phyloP scores from a whole-genome alignment of 2,888 invertebrate species.

The Lycophotia porphyrea region DNA sequence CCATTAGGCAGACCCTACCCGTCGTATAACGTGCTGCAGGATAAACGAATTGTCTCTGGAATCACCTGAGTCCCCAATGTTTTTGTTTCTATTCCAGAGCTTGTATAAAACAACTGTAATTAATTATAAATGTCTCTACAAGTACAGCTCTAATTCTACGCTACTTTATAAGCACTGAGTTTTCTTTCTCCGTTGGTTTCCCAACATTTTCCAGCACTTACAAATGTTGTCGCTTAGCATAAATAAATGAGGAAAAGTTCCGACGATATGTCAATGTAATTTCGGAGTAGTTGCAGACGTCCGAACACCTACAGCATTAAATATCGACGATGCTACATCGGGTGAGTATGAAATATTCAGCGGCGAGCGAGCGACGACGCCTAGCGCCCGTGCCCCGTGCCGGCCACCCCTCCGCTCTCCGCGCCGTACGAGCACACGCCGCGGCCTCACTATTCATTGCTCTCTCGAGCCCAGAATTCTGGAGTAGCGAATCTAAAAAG shows the following conservation, averaged over 20 bases:
- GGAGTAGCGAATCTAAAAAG: constrained; percentile 67
- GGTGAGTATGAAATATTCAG: constrained; percentile 70
- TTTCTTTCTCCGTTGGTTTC: constrained; percentile 22
- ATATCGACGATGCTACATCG: constrained; percentile 70
- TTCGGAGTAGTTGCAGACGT: constrained; percentile 60
- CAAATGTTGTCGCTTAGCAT: constrained; percentile 51
- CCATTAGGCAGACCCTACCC: constrained; percentile 57
- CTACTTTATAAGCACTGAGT: constrained; percentile 13
- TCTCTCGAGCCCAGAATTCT: constrained; percentile 70
- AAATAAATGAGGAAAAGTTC: constrained; percentile 57
- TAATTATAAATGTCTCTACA: background rate
- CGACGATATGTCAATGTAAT: constrained; percentile 63
- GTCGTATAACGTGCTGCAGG: constrained; percentile 53
- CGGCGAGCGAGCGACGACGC: constrained; percentile 59
- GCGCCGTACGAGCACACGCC: constrained; percentile 43
- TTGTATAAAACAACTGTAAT: background rate
- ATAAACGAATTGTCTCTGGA: constrained; percentile 47
- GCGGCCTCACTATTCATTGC: constrained; percentile 67
- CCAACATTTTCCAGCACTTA: constrained; percentile 37
- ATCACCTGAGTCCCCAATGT: constrained; percentile 41
- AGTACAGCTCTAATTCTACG: constrained; percentile 17
- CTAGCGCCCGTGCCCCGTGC: constrained; percentile 29
- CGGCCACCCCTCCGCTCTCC: background rate
- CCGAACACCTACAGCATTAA: constrained; percentile 67
- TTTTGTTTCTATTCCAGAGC: constrained; percentile 10